Evolutionary conservation across 1,140 invertebrate genomes (phyloP).

Genomic region (Lasioglossum albipes): DNA sequence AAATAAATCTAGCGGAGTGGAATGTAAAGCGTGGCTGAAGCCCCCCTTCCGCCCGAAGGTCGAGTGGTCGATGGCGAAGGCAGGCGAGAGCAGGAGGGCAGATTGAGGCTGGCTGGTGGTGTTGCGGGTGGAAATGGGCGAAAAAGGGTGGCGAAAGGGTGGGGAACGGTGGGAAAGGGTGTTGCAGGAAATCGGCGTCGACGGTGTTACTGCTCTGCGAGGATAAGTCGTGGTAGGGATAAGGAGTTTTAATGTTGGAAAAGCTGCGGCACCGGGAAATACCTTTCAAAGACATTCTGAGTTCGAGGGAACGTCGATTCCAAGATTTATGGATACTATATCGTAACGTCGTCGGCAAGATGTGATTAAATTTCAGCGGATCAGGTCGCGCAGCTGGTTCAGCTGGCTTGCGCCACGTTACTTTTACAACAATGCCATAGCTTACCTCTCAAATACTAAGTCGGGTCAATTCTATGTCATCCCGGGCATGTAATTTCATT

Average conservation of each 20-base stretch:
- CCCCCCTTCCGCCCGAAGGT: conserved; percentile 1
- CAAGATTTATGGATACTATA: conserved; percentile 48
- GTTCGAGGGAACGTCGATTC: conserved; percentile 40
- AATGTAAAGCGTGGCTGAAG: conserved; percentile 52
- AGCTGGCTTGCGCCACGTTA: conserved; percentile 6
- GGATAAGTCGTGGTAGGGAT: conserved; percentile 56
- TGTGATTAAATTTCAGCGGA: conserved; percentile 57
- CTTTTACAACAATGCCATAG: conserved; percentile 22
- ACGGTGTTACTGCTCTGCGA: conserved; percentile 34
- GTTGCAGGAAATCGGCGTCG: conserved; percentile 58
- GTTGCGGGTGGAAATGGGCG: too few relatives aligned
- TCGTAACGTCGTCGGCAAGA: conserved; percentile 42
- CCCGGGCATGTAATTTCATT: too few relatives aligned
- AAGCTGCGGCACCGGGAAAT: conserved; percentile 45
- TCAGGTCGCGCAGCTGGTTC: conserved; percentile 31
- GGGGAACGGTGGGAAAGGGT: conserved; percentile 1
- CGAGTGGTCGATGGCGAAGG: conserved; percentile 46
- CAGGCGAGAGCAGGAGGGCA: not conserved
- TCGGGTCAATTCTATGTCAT: too few relatives aligned
- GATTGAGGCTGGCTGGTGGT: not conserved
- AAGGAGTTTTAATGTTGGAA: conserved; percentile 62
- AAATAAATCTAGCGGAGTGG: conserved; percentile 62
- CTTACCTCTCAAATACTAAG: too few relatives aligned
- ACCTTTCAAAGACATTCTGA: conserved; percentile 47
- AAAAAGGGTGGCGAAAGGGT: too few relatives aligned